phyloP scores from a whole-genome alignment of 1,140 invertebrate species.

The Trichonephila clavipes region DNA sequence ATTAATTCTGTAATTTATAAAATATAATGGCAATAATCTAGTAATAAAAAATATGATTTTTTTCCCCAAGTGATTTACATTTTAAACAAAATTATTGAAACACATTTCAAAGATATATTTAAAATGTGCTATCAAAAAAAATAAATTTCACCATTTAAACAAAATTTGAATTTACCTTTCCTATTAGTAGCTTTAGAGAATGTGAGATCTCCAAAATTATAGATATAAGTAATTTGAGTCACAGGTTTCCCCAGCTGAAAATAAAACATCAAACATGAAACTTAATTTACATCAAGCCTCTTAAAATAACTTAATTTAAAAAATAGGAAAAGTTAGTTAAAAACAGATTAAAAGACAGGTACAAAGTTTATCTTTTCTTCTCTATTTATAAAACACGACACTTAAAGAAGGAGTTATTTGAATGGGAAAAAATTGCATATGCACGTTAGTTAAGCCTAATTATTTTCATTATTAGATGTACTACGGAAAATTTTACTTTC shows the following conservation, averaged over 20 bases:
- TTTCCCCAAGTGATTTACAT: no score
- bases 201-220: background rate
- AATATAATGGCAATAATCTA: no score
- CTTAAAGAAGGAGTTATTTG: background rate
- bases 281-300: background rate
- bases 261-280: background rate
- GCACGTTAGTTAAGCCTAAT: no score
- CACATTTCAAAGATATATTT: background rate
- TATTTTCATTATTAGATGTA: no score
- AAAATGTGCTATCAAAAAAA: background rate
- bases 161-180: background rate
- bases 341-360: background rate
- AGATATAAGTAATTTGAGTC: background rate
- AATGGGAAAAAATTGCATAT: no score
- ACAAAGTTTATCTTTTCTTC: background rate
- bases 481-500: no score
- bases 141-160: background rate
- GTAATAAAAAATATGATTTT: no score
- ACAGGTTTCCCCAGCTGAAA: background rate
- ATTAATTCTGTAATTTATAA: no score
- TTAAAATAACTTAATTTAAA: background rate
- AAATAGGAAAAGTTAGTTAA: background rate
- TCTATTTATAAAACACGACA: background rate
- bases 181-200: background rate
- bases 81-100: background rate